Base-by-base conservation (phyloP, 53 echinoderm and acorn worm species). In the Mesocentrotus franciscanus region DNA sequence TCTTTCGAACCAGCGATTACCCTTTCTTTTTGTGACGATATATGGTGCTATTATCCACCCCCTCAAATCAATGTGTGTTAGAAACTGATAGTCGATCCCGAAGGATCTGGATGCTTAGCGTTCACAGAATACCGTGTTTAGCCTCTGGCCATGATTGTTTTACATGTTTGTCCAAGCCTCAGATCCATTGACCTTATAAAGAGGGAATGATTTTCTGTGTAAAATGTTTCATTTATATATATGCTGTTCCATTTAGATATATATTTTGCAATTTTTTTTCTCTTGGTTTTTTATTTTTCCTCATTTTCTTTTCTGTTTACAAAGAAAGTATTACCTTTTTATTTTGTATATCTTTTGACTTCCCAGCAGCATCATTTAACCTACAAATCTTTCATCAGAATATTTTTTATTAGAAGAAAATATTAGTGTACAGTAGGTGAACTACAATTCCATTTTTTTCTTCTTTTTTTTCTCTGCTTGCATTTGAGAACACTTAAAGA, bases 161-260 rank as follows among this genome's bases (percentile, higher is more conserved):
- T 56, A 87, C 87, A 16, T 87, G 87, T 87, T 87, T 87, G 57
- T 87, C 56, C 87, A 87, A 35, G 26, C 22, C 58, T 3, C 14
- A 9, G 57, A 87, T 57, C 57, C 10, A 62, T 66, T 87, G 58
- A 58, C 87, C 87, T 87, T 6, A 39, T 36, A 42, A 16, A 81
- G 36, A 6, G 36, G 17, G 36, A 81, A 1, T 20, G 5, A 6
- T 42, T 20, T 81, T 81, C 42, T 81, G 36, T 16, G 39, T 32
- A 4, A 76, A 30, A 76, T 81, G 42, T 81, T 81, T 20, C 9
- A 20, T 81, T 78, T 17, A 15, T 5, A 78, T 36, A 7, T 2
- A 78, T 78, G 2, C 29, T 72, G 7, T 27, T 27, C 72, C n/a
- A n/a, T n/a, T 64, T 64, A 0, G 26, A 15, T 87, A 57, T 57